These are phyloP conservation scores for Cotesia glomerata DNA, from an alignment of 1,140 invertebrate genomes.

Conservation along the genomic window DNA sequence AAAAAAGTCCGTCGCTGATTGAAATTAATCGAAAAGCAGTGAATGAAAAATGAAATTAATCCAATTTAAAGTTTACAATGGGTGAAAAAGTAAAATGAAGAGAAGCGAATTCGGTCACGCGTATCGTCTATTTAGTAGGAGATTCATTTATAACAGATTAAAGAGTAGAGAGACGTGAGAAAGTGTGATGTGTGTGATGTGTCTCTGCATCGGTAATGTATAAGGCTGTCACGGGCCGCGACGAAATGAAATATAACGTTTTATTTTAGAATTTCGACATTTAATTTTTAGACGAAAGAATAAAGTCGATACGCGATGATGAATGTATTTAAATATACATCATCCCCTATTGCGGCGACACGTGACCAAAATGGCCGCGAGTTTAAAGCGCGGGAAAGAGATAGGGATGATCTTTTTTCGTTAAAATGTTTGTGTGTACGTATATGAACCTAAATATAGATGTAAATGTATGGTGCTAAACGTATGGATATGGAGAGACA, in stretches of 20 bases:
- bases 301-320: slow-evolving; percentile 26
- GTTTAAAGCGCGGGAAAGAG: slow-evolving; percentile 53
- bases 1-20: no score
- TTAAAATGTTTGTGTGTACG: neutral
- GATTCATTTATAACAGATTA: no score
- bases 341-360: slow-evolving; percentile 53
- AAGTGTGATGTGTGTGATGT: no score
- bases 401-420: neutral
- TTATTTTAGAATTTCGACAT: neutral
- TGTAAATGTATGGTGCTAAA: neutral
- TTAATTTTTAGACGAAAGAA: neutral
- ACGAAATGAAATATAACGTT: slow-evolving; percentile 14
- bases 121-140: no score
- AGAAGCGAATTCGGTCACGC: no score
- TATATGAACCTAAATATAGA: neutral
- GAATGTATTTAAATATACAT: slow-evolving; percentile 48
- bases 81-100: no score
- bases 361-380: slow-evolving; percentile 48
- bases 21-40: no score
- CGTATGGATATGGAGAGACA: slow-evolving; percentile 19
- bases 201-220: no score
- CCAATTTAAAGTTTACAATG: no score
- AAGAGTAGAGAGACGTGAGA: no score
- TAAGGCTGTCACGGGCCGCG: neutral
- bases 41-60: no score